These are phyloP conservation scores for Coleophora deauratella DNA, from an alignment of 2,888 invertebrate genomes.

Conservation along the genomic window DNA sequence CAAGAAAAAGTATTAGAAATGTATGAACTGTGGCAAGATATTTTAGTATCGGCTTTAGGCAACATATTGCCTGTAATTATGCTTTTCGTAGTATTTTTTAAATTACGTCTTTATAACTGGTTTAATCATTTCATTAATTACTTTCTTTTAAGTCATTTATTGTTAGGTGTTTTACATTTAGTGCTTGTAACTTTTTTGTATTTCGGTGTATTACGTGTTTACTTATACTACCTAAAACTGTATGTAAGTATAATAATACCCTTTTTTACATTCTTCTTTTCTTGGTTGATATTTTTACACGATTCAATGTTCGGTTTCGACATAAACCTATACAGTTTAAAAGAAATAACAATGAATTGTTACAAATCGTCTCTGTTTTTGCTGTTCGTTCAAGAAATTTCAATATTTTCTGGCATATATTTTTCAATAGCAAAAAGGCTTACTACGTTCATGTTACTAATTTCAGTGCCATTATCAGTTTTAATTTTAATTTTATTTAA, in stretches of 20 bases:
- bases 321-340: conserved; percentile 18
- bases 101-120: not conserved
- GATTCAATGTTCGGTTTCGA: conserved; percentile 20
- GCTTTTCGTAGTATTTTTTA: too few species aligned
- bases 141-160: not conserved
- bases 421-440: conserved; percentile 15
- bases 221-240: not conserved
- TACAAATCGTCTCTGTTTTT: conserved; percentile 10
- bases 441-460: conserved; percentile 18
- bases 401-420: not conserved
- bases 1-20: too few species aligned
- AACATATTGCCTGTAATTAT: too few species aligned
- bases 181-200: not conserved
- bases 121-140: not conserved
- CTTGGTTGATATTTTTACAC: conserved; percentile 21
- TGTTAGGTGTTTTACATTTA: not conserved
- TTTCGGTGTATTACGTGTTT: too few species aligned
- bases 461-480: conserved; percentile 17
- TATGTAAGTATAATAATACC: conserved; percentile 11
- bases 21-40: too few species aligned
- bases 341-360: conserved; percentile 15
- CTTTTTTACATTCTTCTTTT: conserved; percentile 14
- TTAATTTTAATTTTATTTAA: conserved; percentile 12
- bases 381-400: conserved; percentile 4
- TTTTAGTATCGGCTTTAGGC: too few species aligned